Conservation (phyloP, 2,888 invertebrate genomes). For the Aleiodes leptofemur region DNA sequence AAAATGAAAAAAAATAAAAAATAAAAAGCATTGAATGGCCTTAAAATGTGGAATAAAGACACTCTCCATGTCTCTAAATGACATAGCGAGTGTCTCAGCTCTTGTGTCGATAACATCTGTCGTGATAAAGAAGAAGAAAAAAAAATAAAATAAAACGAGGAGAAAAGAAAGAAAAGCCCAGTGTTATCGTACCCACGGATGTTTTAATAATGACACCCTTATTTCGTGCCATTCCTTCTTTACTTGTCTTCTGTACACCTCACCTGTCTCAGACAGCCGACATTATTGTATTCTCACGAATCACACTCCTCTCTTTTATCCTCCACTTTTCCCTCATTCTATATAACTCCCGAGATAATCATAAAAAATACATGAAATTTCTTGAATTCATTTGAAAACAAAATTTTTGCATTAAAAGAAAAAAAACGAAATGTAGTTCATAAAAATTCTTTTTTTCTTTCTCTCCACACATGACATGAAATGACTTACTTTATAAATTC, state of each 20-base stretch:
- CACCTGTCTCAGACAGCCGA: conserved; percentile 37
- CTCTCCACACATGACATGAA: conserved; percentile 2
- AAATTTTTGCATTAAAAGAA: conserved; percentile 9
- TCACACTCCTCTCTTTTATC: neutral
- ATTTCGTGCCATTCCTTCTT: conserved; percentile 43
- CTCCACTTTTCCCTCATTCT: neutral
- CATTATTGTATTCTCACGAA: conserved; percentile 9
- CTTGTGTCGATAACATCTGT: conserved; percentile 47
- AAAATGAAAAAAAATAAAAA: conserved; percentile 1
- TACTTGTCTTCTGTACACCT: conserved; percentile 30
- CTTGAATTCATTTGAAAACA: too few relatives aligned
- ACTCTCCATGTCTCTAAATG: conserved; percentile 3
- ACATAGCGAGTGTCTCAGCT: conserved; percentile 9
- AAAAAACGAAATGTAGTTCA: conserved; percentile 16
- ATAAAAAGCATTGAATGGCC: conserved; percentile 5
- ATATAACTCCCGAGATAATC: neutral
- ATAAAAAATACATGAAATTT: too few relatives aligned
- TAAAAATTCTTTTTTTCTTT: conserved; percentile 27
- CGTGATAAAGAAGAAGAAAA: conserved; percentile 3
- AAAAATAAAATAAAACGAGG: neutral
- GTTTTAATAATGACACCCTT: conserved; percentile 54
- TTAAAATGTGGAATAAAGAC: conserved; percentile 3
- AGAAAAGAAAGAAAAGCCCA: neutral
- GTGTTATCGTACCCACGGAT: conserved; percentile 33
- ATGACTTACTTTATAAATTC: conserved; percentile 25